Evolutionary conservation across 2,797 vertebrate species (phyloP).

Genomic region (Trachurus trachurus): DNA sequence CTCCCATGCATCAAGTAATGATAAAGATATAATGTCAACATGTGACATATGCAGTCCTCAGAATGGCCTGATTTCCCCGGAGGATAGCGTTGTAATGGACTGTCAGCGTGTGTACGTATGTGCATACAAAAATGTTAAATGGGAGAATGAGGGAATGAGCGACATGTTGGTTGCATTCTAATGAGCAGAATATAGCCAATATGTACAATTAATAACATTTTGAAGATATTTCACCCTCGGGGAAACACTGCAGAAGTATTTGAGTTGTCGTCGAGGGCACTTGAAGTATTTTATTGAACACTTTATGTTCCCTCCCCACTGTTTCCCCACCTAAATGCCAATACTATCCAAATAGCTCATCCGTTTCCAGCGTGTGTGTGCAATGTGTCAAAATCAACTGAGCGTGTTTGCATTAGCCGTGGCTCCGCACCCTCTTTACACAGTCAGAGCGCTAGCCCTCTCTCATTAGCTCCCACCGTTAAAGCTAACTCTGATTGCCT

Average conservation of each 20-base stretch:
- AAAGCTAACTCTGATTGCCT: constrained; percentile 74
- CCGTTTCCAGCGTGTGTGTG: constrained; percentile 31
- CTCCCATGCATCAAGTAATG: constrained; percentile 62
- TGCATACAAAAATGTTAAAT: constrained; percentile 26
- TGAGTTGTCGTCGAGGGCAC: constrained; percentile 16
- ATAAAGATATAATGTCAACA: constrained; percentile 72
- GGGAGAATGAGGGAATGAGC: constrained; percentile 20
- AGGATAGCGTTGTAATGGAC: constrained; percentile 42
- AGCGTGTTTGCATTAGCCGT: constrained; percentile 67
- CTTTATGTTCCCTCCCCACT: constrained; percentile 13
- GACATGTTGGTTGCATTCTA: constrained; percentile 46
- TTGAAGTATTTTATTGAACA: constrained; percentile 45
- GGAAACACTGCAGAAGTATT: constrained; percentile 15
- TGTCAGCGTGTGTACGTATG: constrained; percentile 30
- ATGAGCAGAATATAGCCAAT: constrained; percentile 29
- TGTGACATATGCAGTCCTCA: constrained; percentile 64
- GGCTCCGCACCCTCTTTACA: constrained; percentile 56
- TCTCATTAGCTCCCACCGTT: constrained; percentile 72
- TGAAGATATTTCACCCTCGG: constrained; percentile 16
- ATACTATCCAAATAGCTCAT: constrained; percentile 53
- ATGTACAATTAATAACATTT: constrained; percentile 33
- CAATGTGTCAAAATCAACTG: constrained; percentile 70
- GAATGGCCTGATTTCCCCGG: constrained; percentile 66
- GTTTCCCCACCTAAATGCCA: constrained; percentile 44
- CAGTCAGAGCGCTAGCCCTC: constrained; percentile 55